Evolutionary conservation across 2,888 invertebrate genomes (phyloP).

Genomic region (Arrhopalites spinosus): DNA sequence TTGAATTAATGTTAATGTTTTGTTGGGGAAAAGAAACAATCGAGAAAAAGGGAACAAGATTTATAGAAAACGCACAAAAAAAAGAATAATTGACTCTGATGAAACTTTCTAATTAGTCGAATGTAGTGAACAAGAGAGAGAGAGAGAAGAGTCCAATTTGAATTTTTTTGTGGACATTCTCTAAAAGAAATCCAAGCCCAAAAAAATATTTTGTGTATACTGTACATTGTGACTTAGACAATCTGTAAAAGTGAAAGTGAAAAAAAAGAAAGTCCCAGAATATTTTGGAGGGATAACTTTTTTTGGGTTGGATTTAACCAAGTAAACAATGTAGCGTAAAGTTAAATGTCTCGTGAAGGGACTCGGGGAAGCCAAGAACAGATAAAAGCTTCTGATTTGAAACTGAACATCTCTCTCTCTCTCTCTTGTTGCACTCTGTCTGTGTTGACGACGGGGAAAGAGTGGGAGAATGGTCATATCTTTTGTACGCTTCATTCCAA

Average conservation of each 20-base stretch:
- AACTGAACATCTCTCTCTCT: slow-evolving; percentile 25
- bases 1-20: too few species aligned
- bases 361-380: slow-evolving; percentile 7
- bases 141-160: not conserved
- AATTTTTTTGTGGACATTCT: not conserved
- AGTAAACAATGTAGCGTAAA: slow-evolving; percentile 47
- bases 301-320: slow-evolving; percentile 19
- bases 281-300: slow-evolving; percentile 22
- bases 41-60: too few species aligned
- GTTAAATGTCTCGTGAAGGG: slow-evolving; percentile 47
- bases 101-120: slow-evolving; percentile 13
- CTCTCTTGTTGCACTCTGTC: not conserved
- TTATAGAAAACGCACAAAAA: not conserved
- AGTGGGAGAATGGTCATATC: too few species aligned
- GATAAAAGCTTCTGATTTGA: slow-evolving; percentile 34
- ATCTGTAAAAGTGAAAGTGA: not conserved
- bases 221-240: too few species aligned
- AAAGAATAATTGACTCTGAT: not conserved
- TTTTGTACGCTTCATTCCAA: too few species aligned
- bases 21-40: too few species aligned
- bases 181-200: too few species aligned
- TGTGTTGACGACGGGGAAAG: too few species aligned
- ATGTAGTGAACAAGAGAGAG: not conserved
- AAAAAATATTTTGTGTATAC: too few species aligned
- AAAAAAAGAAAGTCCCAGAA: slow-evolving; percentile 19